Base-by-base conservation (phyloP, 2,888 invertebrate genomes). In the Stenchaetothrips biformis region DNA sequence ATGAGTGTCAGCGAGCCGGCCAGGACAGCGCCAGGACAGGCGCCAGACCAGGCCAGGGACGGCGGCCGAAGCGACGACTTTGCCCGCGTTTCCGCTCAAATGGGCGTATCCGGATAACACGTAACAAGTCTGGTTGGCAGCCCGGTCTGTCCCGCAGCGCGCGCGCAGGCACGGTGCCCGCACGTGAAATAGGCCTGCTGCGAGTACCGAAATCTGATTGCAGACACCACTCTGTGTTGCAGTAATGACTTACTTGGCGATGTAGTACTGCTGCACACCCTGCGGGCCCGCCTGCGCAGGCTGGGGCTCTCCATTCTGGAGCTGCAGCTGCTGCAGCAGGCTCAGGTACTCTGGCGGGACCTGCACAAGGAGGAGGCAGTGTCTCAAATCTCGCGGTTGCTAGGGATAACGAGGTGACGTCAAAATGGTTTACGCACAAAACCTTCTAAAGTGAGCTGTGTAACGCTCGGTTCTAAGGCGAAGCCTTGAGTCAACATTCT, bases 261-360 rank as follows among this genome's bases (percentile, higher is more conserved):
- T 74, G 67, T 74, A 74, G 67, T 74, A 74, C 67, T 74, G 67
- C 67, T 74, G 67, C 25, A 74, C 67, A 2, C 7, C 21, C 67
- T 74, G 67, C 2, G 21, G 21, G 67, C 25, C 67, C 9, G 25
- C 21, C 9, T 21, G 67, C 4, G 25, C 67, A 7, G 25, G 21
- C 21, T 21, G 21, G 1, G 21, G 21, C 67, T 74, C 67, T 9
- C 67, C 67, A 25, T 25, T 74, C 67, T 74, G 67, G 25, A 74
- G 59, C 59, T 59, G 59, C 59, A 59, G 67, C 25, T 74, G 67
- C 67, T 74, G 67, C 67, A 74, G 25, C 67, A 74, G 21, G 67
- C 67, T 74, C 67, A 74, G 67, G 67, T 74, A 74, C 67, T 74
- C 67, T 21, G 67, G 67, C 21, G 67, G 67, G 11, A 74, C 67